Evolutionary conservation across 1,140 invertebrate genomes (phyloP), one percentile per base, ranked within the genome.

Genomic region (Cherax quadricarinatus): DNA sequence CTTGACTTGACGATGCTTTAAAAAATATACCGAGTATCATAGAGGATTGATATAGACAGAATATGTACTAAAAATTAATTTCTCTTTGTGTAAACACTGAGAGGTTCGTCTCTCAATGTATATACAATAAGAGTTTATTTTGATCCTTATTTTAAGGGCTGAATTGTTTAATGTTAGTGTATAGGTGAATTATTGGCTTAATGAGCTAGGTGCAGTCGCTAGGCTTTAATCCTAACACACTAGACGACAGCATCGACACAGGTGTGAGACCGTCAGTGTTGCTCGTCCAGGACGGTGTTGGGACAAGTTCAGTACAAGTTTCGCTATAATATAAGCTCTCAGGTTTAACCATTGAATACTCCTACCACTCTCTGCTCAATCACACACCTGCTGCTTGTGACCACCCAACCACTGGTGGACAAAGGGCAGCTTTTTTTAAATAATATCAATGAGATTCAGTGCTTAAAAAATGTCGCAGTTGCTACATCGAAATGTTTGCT

Each of bases 361-460:
- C 62, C 62, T 66, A 21, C 62, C 62, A 66, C 14, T 66, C 62
- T 75, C n/a, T 75, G 70, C 70, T 75, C 70, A 75, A 30, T 60
- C 66, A 70, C 9, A 66, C 18, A 66, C 70, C 70, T 75, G 70
- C 30, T 75, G n/a, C 30, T 75, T 75, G 70, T 75, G 70, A 21
- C 5, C 5, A 24, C 12, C 70, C 24, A 10, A 7, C 70, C 70
- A 75, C 24, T 75, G 70, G 24, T 75, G 70, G n/a, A 75, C 24
- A 21, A 30, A 30, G 70, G 70, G 70, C 70, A 75, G 70, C 70
- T 75, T 30, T 75, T 75, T 30, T 21, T 18, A 18, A 18, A 70
- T 66, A 21, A 21, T 66, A 66, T 75, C 16, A 75, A 75, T 30
- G 70, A 75, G 70, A 30, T 75, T 75, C 70, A 75, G 70, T 75